phyloP scores from a whole-genome alignment of 2,888 invertebrate species.

The Notocelia uddmanniana region DNA sequence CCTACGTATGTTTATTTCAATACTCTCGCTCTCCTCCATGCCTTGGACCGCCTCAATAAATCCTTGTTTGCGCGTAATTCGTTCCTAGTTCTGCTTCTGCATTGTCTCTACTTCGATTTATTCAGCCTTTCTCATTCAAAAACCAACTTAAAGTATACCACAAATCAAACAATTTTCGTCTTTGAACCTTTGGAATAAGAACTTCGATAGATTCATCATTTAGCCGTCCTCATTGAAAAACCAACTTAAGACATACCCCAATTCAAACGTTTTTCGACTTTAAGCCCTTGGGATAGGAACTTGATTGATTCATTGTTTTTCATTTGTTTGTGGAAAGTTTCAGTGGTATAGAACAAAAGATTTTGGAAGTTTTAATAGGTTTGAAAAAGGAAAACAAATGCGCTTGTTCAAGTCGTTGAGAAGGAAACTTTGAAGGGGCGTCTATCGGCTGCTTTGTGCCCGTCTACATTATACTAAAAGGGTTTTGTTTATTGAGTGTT shows the following conservation, averaged over 20 bases:
- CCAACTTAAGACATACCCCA: background rate
- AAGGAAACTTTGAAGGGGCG: background rate
- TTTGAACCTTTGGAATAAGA: background rate
- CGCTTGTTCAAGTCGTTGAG: conserved; percentile 1
- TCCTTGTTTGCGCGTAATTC: conserved; percentile 46
- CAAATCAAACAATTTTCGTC: background rate
- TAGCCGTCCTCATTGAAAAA: conserved; percentile 23
- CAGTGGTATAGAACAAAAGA: conserved; percentile 8
- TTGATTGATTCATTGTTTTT: background rate
- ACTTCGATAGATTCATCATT: background rate
- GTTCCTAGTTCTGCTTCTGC: conserved; percentile 57
- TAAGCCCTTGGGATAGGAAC: conserved; percentile 3
- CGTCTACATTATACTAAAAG: background rate
- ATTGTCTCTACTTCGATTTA: conserved; percentile 57
- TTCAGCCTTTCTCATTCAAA: conserved; percentile 46
- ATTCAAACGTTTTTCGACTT: conserved; percentile 2
- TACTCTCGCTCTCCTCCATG: conserved; percentile 19
- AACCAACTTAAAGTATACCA: conserved; percentile 22
- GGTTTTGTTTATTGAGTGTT: background rate
- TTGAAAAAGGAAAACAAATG: conserved; percentile 9
- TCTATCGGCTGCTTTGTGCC: background rate
- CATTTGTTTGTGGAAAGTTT: conserved; percentile 10
- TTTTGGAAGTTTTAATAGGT: conserved; percentile 19
- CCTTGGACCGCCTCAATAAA: conserved; percentile 44
- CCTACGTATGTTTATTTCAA: background rate